Base-by-base conservation (phyloP, 1,140 invertebrate genomes). In the Phortica variegata region DNA sequence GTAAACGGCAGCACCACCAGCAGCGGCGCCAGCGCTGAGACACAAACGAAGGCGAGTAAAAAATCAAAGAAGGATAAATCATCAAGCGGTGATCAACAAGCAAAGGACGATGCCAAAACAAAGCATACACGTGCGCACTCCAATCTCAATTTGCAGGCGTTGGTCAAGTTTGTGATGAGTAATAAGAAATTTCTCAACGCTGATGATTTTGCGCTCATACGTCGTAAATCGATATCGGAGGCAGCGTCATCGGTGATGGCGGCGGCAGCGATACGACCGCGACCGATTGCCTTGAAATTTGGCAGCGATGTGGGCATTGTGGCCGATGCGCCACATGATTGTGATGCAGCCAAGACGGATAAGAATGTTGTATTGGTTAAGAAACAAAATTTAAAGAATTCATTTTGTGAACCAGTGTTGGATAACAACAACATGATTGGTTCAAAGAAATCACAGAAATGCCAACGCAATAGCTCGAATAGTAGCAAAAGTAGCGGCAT, bases 131-230 rank as follows among this genome's bases (percentile, higher is more conserved):
- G 52, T 1, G 17, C 37, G 2, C 52, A 68, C 33, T 47, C 52
- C 6, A 55, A 52, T 45, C 47, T 66, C 6, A 63, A 68, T 52
- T 47, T 68, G 8, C 59, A 68, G 7, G 52, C 61, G 2, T 43
- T 68, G 20, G 57, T 63, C 12, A 61, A 59, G 34, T 65, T 66
- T 18, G 58, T 62, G 5, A 49, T 57, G 36, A 62, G 33, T 15
- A 68, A 63, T 18, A 63, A 56, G 29, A 68, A 61, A 44, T 50
- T 63, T 23, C 21, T 68, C 4, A 57, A 43, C 31, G 45, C 45
- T 2, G 61, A 63, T 18, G 61, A 68, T 19, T 63, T 68, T 41
- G 47, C 59, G 5, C 48, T 63, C 2, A 60, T 59, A 4, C 52
- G 63, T 1, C 52, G 61, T 10, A 61, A 61, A 42, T 59, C 63